phyloP scores from a whole-genome alignment of 2,888 invertebrate genomes.

The Synanthedon andrenaeformis region DNA sequence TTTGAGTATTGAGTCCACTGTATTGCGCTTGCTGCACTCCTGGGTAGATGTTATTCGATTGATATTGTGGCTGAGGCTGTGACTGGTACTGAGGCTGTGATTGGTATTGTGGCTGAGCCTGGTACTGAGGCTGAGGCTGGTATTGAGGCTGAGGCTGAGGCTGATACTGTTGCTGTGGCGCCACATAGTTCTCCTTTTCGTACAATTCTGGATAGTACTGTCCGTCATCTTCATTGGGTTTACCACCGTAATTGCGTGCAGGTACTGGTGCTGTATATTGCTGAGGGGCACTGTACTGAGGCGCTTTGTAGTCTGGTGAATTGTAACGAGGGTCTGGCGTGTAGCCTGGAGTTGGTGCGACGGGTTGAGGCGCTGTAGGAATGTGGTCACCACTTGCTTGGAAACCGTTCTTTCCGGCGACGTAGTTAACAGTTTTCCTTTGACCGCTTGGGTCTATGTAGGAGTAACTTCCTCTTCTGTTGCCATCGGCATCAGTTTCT shows the following conservation, averaged over 20 bases:
- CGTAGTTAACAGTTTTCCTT: slow-evolving; percentile 83
- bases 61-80: slow-evolving; percentile 45
- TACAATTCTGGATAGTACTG: slow-evolving; percentile 66
- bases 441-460: slow-evolving; percentile 88
- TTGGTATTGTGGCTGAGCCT: slow-evolving; percentile 37
- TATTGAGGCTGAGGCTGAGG: slow-evolving; percentile 39
- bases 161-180: slow-evolving; percentile 39
- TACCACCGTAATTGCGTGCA: slow-evolving; percentile 52
- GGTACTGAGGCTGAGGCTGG: slow-evolving; percentile 44
- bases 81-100: slow-evolving; percentile 39
- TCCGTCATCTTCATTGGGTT: slow-evolving; percentile 61
- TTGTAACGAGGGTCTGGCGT: slow-evolving; percentile 69
- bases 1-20: slow-evolving; percentile 49
- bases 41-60: slow-evolving; percentile 57
- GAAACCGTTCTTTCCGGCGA: slow-evolving; percentile 88
- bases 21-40: slow-evolving; percentile 62
- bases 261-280: slow-evolving; percentile 64
- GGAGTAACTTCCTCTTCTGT: slow-evolving; percentile 85
- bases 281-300: slow-evolving; percentile 58
- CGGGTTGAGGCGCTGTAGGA: slow-evolving; percentile 74
- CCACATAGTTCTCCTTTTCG: slow-evolving; percentile 53
- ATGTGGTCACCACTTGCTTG: slow-evolving; percentile 86
- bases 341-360: slow-evolving; percentile 67
- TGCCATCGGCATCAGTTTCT: slow-evolving; percentile 86
- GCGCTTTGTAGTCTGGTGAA: slow-evolving; percentile 60